A percentile compares a stretch with the other conserved stretches of the same genome.
phyloP scores from a whole-genome alignment of 2,113 vertebrate species.

The Symphodus melops region DNA sequence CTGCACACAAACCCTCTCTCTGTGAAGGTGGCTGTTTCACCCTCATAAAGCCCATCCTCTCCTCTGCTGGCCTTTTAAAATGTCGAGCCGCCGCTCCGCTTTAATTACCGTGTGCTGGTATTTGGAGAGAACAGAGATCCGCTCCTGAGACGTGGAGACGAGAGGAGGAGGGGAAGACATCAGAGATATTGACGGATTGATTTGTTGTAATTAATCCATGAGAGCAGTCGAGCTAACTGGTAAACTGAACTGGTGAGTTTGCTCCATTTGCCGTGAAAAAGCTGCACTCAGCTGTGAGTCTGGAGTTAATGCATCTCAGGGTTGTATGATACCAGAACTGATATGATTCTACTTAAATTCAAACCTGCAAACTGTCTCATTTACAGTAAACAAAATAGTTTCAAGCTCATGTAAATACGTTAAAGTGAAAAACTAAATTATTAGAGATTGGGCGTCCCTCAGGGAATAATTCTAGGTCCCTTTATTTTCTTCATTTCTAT shows the following conservation, averaged over 20 bases:
- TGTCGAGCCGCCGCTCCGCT: background rate
- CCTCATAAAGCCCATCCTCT: background rate
- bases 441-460: no score
- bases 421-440: no score
- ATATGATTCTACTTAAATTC: no score
- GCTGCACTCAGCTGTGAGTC: no score
- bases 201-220: background rate
- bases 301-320: no score
- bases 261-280: no score
- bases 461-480: no score
- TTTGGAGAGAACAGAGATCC: background rate
- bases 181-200: background rate
- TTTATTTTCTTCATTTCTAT: no score
- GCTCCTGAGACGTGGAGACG: background rate
- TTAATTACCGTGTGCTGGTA: background rate
- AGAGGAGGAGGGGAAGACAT: background rate
- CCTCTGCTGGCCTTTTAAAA: conserved; percentile 1
- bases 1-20: background rate
- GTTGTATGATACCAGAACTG: no score
- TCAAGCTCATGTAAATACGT: no score
- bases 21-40: background rate
- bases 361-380: no score
- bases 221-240: background rate
- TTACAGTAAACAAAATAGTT: no score
- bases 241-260: background rate